Base-by-base conservation (phyloP, 1,140 invertebrate genomes). In the Pseudomyrmex concolor region DNA sequence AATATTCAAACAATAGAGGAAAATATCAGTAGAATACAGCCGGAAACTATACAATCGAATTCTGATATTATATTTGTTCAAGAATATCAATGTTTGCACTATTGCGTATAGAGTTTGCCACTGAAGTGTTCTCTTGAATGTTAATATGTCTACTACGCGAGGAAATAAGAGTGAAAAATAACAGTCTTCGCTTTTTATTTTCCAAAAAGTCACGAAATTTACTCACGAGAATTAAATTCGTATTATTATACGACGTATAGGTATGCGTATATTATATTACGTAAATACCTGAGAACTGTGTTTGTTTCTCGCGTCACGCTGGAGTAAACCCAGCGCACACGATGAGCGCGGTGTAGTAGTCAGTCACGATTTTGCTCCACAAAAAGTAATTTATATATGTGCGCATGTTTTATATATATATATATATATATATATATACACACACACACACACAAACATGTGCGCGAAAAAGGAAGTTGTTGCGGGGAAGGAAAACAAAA, bases 401-500 rank as follows among this genome's bases (percentile, higher is more conserved):
- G n/a, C 25, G 22, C 13, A 12, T n/a, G 3, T 34, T 17, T 48
- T 25, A 22, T 25, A 60, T 45, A 13, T 54, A 8, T 0, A 1
- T 0, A 1, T 54, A 8, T 0, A 0, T 0, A 1, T 10, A 34
- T 25, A 22, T 25, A 60, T 22, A 22, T 22, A 22, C 34, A 34
- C 50, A 17, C 2, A 13, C 9, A 0, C 3, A 0, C 7, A 10
- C 25, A 13, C 17, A 22, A 3, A 12, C 25, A 64, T 2, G 19
- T n/a, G 59, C 45, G 17, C 60, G 43, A 43, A 57, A 43, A 57
- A 22, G 25, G 17, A 63, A 64, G 48, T 48, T 25, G 17, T 12
- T n/a, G 22, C 55, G 22, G 34, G 22, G n/a, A 15, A 48, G 55
- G 19, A 48, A 15, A 73, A 73, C 57, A 74, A 73, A 74, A 82